Conservation (phyloP, 1,140 invertebrate species). For the Danaus plexippus region DNA sequence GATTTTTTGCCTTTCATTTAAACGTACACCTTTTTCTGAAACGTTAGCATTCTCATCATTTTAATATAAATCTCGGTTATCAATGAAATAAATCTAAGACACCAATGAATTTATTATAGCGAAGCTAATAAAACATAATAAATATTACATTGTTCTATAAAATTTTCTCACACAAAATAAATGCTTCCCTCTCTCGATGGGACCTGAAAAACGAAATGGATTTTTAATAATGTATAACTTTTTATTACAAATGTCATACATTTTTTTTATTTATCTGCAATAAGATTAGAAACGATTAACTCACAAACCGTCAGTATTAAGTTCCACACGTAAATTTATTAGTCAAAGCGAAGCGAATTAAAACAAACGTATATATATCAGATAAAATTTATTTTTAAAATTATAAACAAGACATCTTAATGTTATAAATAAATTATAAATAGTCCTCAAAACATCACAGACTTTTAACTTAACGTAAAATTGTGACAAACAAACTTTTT, state of each 20-base stretch:
- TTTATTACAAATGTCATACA: neutral
- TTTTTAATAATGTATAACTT: conserved; percentile 6
- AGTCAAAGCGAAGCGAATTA: too few relatives aligned
- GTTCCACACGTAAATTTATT: too few relatives aligned
- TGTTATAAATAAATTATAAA: too few relatives aligned
- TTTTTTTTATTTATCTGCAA: too few relatives aligned
- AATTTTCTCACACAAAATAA: conserved; percentile 22
- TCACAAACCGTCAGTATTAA: too few relatives aligned
- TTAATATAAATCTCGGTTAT: neutral
- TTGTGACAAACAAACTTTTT: too few relatives aligned
- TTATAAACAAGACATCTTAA: too few relatives aligned
- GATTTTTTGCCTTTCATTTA: conserved; percentile 53
- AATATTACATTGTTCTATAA: conserved; percentile 7
- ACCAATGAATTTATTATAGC: neutral
- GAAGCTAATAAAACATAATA: neutral
- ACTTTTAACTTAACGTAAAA: too few relatives aligned
- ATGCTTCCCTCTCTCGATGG: conserved; percentile 20
- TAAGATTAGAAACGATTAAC: too few relatives aligned
- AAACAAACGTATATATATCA: too few relatives aligned
- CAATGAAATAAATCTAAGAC: neutral
- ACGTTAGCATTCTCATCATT: neutral
- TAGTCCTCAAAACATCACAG: too few relatives aligned
- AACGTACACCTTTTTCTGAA: conserved; percentile 14
- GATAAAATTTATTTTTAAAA: too few relatives aligned
- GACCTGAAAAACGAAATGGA: conserved; percentile 27